Conservation (phyloP, 2,797 vertebrate species). For the Antennarius maculatus region DNA sequence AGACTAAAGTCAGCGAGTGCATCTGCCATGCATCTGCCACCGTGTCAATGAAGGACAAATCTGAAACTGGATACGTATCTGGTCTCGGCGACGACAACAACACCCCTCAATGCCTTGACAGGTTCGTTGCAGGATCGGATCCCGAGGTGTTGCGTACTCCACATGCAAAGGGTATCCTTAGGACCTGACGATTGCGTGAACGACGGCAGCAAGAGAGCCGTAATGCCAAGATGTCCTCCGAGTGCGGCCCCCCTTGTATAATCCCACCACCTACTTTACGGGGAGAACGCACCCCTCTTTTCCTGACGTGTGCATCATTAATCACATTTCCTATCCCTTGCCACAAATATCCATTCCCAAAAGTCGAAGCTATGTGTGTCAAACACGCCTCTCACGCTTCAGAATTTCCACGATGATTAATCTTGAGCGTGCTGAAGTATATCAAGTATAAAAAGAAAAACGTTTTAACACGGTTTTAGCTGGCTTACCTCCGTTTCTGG, state of each 20-base stretch:
- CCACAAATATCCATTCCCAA: slow-evolving; percentile 50
- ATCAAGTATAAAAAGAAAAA: neutral
- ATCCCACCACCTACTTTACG: slow-evolving; percentile 69
- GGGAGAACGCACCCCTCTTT: slow-evolving; percentile 35
- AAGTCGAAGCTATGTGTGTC: slow-evolving; percentile 51
- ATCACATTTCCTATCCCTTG: slow-evolving; percentile 68
- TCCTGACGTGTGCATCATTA: slow-evolving; percentile 64
- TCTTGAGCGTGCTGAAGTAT: slow-evolving; percentile 1
- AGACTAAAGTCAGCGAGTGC: neutral
- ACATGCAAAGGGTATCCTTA: slow-evolving; percentile 70
- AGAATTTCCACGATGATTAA: slow-evolving; percentile 38
- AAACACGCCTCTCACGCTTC: slow-evolving; percentile 28
- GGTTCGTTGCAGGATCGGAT: slow-evolving; percentile 6
- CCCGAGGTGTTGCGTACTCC: slow-evolving; percentile 43
- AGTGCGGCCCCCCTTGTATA: slow-evolving; percentile 53
- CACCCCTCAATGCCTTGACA: neutral
- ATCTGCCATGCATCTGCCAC: neutral
- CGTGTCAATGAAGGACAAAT: neutral
- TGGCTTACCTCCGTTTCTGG: neutral
- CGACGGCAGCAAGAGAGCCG: slow-evolving; percentile 48
- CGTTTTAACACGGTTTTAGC: neutral
- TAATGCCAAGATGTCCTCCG: slow-evolving; percentile 65
- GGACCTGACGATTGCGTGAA: slow-evolving; percentile 5
- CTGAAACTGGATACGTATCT: neutral
- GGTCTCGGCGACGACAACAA: no score